These are phyloP conservation scores for Coleophora deauratella DNA, from an alignment of 2,888 invertebrate genomes.

Conservation along the genomic window DNA sequence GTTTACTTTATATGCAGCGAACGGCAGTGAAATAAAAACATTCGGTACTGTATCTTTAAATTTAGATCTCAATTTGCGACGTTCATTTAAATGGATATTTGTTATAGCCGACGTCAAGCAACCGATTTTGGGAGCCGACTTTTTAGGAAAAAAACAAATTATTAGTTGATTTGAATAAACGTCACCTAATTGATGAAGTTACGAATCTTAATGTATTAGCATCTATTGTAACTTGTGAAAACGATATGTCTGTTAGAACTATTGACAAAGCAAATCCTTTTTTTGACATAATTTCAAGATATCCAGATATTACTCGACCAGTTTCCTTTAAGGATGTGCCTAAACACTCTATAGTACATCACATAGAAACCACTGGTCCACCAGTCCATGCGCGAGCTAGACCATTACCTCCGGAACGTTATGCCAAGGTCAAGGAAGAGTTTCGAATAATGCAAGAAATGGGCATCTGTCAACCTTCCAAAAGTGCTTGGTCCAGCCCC, in stretches of 20 bases:
- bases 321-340: constrained; percentile 1
- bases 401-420: constrained; percentile 7
- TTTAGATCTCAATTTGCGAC: not conserved
- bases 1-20: not conserved
- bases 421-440: constrained; percentile 7
- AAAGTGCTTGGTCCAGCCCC: constrained; percentile 32
- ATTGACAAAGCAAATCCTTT: not conserved
- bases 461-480: constrained; percentile 30
- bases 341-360: not conserved
- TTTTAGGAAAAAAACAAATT: not conserved
- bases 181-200: not conserved
- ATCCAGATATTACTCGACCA: constrained; percentile 4
- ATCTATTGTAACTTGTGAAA: not conserved
- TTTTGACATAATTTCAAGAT: constrained; percentile 1
- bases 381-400: constrained; percentile 5
- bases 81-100: not conserved
- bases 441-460: constrained; percentile 21
- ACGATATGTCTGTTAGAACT: not conserved
- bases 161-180: not conserved
- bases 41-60: not conserved
- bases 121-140: not conserved
- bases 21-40: not conserved
- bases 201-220: not conserved
- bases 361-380: constrained; percentile 7
- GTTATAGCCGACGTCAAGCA: not conserved